Evolutionary conservation across 2,797 vertebrate species (phyloP).

Genomic region (Lophura swinhoii): DNA sequence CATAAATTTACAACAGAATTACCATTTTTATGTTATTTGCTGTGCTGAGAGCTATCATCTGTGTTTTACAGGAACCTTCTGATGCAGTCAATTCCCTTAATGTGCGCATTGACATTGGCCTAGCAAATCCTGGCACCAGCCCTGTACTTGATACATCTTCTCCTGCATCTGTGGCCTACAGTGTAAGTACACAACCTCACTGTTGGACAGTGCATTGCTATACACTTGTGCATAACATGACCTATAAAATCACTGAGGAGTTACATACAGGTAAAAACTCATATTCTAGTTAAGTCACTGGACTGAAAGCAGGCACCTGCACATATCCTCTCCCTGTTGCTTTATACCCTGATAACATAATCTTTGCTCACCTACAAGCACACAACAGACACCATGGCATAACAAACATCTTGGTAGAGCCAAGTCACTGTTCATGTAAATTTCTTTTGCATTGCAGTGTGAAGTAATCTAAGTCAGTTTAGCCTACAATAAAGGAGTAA

Average conservation of each 20-base stretch:
- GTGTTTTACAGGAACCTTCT: constrained; percentile 83
- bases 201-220: not conserved
- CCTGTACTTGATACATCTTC: constrained; percentile 87
- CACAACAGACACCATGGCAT: fast-evolving
- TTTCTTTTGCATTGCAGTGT: not conserved
- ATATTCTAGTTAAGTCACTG: not conserved
- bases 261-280: not conserved
- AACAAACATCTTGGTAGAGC: not conserved
- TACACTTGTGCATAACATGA: fast-evolving
- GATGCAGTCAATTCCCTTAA: constrained; percentile 87
- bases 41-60: not conserved
- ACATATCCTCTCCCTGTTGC: not conserved
- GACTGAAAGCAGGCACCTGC: not conserved
- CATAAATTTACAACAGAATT: not conserved
- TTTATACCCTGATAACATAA: not conserved
- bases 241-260: not conserved
- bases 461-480: not conserved
- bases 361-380: not conserved
- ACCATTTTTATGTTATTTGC: not conserved
- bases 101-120: constrained; percentile 85
- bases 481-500: not conserved
- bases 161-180: constrained; percentile 83
- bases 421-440: not conserved
- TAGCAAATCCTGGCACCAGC: constrained; percentile 80
- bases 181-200: constrained; percentile 80